Base-by-base conservation (phyloP, 2,113 vertebrate species). In the Hyaena hyaena region DNA sequence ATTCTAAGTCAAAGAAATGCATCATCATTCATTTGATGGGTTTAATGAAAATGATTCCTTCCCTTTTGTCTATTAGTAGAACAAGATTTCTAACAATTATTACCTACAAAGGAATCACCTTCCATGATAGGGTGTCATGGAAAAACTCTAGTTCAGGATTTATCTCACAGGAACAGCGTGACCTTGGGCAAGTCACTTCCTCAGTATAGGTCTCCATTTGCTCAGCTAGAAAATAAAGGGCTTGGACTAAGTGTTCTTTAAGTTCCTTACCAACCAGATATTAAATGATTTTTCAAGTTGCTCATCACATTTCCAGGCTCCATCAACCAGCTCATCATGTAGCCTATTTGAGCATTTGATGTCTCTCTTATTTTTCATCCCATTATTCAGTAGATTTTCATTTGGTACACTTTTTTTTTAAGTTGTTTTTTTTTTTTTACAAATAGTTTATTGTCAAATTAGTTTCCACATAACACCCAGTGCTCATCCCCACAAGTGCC, bases 241-340 rank as follows among this genome's bases (percentile, higher is more conserved):
- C 4, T 50, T 97, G 74, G n/a, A 74, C 31, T 69, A 73, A 91
- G 81, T 92, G 69, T 81, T 93, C 76, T 96, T 90, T 74, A 68
- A 33, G 45, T 76, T 96, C 15, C 50, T 71, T 93, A 45, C 21
- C 77, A 76, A 50, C 33, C 17, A 91, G 68, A 88, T 92, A 96
- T 68, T 93, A 96, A 95, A 86, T 95, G 53, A 93, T 84, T 92
- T 94, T 97, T 97, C 89, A 96, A 53, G 69, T 91, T 95, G 63
- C 79, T 96, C 94, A 82, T 96, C 96, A 95, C 43, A 94, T 97
- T 97, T 85, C 80, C 45, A 90, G 87, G 82, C 80, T 90, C 88
- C 74, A 84, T 94, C 73, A 84, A 92, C 92, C n/a, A 96, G 74
- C 82, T 97, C 95, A 84, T 93, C 90, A 80, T 53, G 50, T 23